Evolutionary conservation across 1,140 invertebrate genomes (phyloP), one percentile per base, ranked within the genome.

Genomic region (Sitophilus oryzae): DNA sequence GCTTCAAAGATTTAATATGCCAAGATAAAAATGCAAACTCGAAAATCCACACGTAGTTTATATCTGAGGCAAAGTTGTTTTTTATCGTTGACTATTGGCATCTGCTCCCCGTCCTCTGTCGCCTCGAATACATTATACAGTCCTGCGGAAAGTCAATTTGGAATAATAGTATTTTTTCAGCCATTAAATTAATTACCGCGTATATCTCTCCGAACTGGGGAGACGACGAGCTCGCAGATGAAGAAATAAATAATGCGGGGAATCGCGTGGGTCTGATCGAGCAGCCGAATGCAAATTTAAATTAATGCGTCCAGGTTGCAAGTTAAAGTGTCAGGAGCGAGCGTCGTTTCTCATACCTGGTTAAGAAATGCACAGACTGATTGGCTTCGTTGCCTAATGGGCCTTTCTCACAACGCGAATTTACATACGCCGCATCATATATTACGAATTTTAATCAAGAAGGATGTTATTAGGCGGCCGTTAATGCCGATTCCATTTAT

Each of bases 381-480:
- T 56, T 56, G 53, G 45, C 53, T 37, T 56, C 43, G 23, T 34
- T 35, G 45, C 45, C 25, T 56, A 56, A 56, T 56, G 53, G 53
- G n/a, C 23, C 53, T 44, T 56, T 56, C 53, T 49, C 46, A 49
- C 45, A 42, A n/a, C 16, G 40, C 37, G 46, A 41, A 56, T 56
- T 56, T 56, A 46, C 53, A 56, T 56, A 56, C 49, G 18, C 40
- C 19, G 25, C 45, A 35, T 54, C 52, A 54, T 54, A 54, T 54
- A 54, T 56, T 56, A 56, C 53, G 45, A 49, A 44, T 49, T 56
- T 56, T 56, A 56, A 56, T 56, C 46, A 56, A 56, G 45, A 56
- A 44, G 25, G 14, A 43, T 56, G 35, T 56, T 56, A 56, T 56
- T 56, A 56, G 47, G 35, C 19, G 23, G 6, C 21, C 45, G 44